Evolutionary conservation across 2,797 vertebrate genomes (phyloP).

Genomic region (Decapterus maruadsi): DNA sequence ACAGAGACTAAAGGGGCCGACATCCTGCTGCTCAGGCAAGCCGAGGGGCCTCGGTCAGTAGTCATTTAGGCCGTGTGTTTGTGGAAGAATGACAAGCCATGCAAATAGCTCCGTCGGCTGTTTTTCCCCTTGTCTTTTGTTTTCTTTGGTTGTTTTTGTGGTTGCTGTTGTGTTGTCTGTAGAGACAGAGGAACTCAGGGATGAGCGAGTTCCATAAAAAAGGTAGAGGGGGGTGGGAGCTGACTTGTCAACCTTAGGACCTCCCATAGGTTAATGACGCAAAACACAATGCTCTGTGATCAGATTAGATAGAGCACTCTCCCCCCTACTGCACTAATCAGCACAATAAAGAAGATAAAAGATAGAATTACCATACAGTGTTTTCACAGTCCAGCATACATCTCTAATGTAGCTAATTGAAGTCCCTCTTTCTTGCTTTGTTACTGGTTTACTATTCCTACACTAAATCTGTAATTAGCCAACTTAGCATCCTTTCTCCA

Average conservation of each 20-base stretch:
- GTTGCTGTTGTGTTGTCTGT: slow-evolving; percentile 76
- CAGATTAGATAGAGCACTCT: slow-evolving; percentile 85
- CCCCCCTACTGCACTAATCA: slow-evolving; percentile 72
- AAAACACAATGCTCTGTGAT: slow-evolving; percentile 89
- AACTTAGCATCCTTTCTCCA: slow-evolving; percentile 72
- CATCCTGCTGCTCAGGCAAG: slow-evolving; percentile 81
- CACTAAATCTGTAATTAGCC: slow-evolving; percentile 83
- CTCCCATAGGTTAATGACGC: slow-evolving; percentile 89
- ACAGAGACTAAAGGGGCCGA: slow-evolving; percentile 75
- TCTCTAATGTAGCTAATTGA: slow-evolving; percentile 78
- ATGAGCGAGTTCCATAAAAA: slow-evolving; percentile 66
- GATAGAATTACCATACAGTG: slow-evolving; percentile 83
- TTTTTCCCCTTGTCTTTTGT: slow-evolving; percentile 80
- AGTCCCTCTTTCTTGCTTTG: slow-evolving; percentile 69
- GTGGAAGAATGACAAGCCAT: slow-evolving; percentile 78
- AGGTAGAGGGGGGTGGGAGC: slow-evolving; percentile 68
- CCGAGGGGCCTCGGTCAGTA: slow-evolving; percentile 68
- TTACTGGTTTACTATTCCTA: slow-evolving; percentile 77
- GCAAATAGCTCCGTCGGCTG: slow-evolving; percentile 86
- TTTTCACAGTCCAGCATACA: slow-evolving; percentile 74
- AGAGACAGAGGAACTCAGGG: slow-evolving; percentile 73
- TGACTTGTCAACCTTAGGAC: slow-evolving; percentile 85
- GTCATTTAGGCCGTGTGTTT: slow-evolving; percentile 76
- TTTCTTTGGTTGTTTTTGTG: slow-evolving; percentile 84
- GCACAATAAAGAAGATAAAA: slow-evolving; percentile 81